These are phyloP conservation scores for Latrodectus geometricus DNA, from an alignment of 1,140 invertebrate species.

Conservation along the genomic window DNA sequence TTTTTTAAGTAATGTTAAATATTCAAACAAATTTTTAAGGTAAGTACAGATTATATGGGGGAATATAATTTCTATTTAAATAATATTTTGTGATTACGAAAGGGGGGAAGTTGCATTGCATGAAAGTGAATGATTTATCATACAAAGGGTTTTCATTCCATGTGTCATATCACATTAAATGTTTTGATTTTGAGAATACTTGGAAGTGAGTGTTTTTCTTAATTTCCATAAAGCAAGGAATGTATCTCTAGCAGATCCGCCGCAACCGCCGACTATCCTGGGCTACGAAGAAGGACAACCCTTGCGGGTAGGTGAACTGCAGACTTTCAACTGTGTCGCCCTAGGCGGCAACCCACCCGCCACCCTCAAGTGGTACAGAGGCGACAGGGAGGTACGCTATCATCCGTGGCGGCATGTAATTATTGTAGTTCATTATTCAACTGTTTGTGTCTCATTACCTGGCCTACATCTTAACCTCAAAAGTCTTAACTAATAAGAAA, in stretches of 20 bases:
- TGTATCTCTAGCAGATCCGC: slow-evolving; percentile 69
- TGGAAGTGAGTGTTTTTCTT: slow-evolving; percentile 10
- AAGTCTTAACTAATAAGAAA: too few relatives aligned
- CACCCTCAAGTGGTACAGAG: slow-evolving; percentile 90
- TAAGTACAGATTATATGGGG: too few relatives aligned
- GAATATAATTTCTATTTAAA: too few relatives aligned
- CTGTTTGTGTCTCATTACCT: neutral
- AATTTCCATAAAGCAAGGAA: slow-evolving; percentile 66
- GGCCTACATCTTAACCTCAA: too few relatives aligned
- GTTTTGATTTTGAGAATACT: neutral
- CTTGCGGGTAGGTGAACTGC: slow-evolving; percentile 67
- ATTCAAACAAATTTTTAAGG: too few relatives aligned
- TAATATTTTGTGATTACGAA: too few relatives aligned
- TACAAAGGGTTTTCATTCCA: too few relatives aligned
- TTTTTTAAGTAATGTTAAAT: too few relatives aligned
- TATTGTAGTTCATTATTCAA: slow-evolving; percentile 17
- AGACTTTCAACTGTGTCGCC: slow-evolving; percentile 88
- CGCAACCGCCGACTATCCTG: slow-evolving; percentile 68
- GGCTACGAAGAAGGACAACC: slow-evolving; percentile 68
- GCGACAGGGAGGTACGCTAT: slow-evolving; percentile 63
- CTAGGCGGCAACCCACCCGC: slow-evolving; percentile 94
- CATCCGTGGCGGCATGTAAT: slow-evolving; percentile 59
- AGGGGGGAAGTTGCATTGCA: too few relatives aligned
- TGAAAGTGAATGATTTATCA: too few relatives aligned
- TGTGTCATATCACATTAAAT: too few relatives aligned